Base-by-base conservation (phyloP, 1,140 invertebrate genomes). In the Melipona quadrifasciata region DNA sequence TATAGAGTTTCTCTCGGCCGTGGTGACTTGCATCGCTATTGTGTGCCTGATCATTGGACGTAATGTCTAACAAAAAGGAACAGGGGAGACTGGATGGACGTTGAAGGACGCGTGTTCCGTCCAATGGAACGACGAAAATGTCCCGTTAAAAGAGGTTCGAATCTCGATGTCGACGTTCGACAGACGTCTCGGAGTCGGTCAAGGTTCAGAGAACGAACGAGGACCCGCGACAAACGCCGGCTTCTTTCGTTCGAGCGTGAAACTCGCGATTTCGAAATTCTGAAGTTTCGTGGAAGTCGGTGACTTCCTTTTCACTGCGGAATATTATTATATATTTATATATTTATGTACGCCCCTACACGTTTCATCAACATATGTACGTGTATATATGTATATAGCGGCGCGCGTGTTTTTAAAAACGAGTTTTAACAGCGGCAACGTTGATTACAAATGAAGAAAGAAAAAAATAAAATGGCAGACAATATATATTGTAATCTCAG, bases 81-180 rank as follows among this genome's bases (percentile, higher is more conserved):
- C 31, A 31, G 31, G 31, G 31, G 2, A 31, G 31, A 31, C 31
- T 31, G 31, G 75, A 47, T 19, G 34, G 47, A 51, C 21, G 27
- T 47, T 65, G 16, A 64, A 58, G 73, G 31, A 55, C 27, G 16
- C 12, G 55, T 34, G 34, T 14, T n/a, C 31, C 34, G 1, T 71
- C 16, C 17, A 58, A 0, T 24, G 67, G 67, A 73, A 82, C 80
- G 12, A 82, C 67, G 75, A 82, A 73, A 64, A 55, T 55, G 71
- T 39, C 31, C 16, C 10, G 16, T 4, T 55, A 34, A 61, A 31
- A 55, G 17, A 19, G 21, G 21, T 27, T 53, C 11, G 16, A 24
- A 39, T 80, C 31, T 6, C 34, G 68, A 70, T 39, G 67, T 24
- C 67, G 67, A 57, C 31, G 77, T 31, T 81, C 79, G 55, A 61